phyloP scores from a whole-genome alignment of 1,140 invertebrate species.

The Psilanteris sp. region DNA sequence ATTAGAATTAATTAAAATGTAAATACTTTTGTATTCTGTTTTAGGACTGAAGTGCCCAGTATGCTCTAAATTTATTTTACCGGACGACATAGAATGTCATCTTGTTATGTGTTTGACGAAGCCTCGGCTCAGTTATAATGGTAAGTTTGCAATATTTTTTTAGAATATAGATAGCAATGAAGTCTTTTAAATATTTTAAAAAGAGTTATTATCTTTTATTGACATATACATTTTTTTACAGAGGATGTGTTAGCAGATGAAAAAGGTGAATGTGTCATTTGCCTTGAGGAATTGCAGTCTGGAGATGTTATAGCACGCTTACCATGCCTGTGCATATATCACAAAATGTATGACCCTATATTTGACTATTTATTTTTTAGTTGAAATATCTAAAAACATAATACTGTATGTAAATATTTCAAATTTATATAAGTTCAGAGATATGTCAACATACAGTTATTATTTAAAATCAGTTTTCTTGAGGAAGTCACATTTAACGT shows the following conservation, averaged over 20 bases:
- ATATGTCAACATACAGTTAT: too few relatives aligned
- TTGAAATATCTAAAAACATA: too few relatives aligned
- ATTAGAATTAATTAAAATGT: too few relatives aligned
- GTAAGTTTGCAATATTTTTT: constrained; percentile 81
- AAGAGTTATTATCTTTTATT: too few relatives aligned
- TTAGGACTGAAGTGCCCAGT: constrained; percentile 98
- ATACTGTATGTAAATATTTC: too few relatives aligned
- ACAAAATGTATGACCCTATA: constrained; percentile 94
- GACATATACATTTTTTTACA: constrained; percentile 79
- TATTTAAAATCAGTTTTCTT: too few relatives aligned
- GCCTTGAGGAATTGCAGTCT: constrained; percentile 96
- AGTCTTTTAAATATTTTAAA: too few relatives aligned
- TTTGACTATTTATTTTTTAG: too few relatives aligned
- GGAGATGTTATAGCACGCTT: constrained; percentile 98
- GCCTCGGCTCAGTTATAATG: constrained; percentile 98
- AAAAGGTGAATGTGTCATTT: constrained; percentile 99
- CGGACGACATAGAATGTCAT: constrained; percentile 99
- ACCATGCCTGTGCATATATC: constrained; percentile 99
- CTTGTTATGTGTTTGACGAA: constrained; percentile 99
- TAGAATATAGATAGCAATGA: too few relatives aligned
- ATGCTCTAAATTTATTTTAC: constrained; percentile 97
- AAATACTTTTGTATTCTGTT: too few relatives aligned
- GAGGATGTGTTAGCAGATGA: constrained; percentile 97
- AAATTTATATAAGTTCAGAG: too few relatives aligned
- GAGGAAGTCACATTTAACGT: too few relatives aligned